phyloP scores from a whole-genome alignment of 2,797 vertebrate species.

The Siniperca obscura region DNA sequence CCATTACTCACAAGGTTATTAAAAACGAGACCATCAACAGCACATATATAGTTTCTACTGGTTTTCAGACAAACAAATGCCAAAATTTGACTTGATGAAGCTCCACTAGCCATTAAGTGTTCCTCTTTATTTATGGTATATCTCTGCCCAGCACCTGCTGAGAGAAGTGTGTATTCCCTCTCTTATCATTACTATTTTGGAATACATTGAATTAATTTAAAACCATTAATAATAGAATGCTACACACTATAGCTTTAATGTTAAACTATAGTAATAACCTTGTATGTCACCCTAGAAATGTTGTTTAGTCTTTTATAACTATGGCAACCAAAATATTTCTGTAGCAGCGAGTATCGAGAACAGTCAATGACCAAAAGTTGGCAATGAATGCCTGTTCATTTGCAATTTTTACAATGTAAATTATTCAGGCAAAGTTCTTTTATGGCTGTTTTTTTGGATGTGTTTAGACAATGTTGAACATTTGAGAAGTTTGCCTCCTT shows the following conservation, averaged over 20 bases:
- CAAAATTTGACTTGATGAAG: not conserved
- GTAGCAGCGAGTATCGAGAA: not conserved
- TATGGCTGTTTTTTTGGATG: not conserved
- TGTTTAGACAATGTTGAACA: not conserved
- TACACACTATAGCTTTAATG: not conserved
- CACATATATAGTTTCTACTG: not conserved
- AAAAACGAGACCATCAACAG: not conserved
- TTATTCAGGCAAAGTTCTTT: not conserved
- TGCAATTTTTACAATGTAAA: not conserved
- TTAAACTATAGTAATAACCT: not conserved
- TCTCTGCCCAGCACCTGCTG: not conserved
- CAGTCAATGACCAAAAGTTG: not conserved
- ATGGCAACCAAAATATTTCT: not conserved
- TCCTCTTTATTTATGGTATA: not conserved
- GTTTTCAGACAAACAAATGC: not conserved
- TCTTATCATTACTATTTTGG: not conserved
- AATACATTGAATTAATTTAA: not conserved
- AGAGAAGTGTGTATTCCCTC: not conserved
- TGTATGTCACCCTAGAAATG: not conserved
- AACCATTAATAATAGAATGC: not conserved
- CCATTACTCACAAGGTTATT: not conserved
- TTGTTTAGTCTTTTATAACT: not conserved
- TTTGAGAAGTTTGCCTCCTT: not conserved
- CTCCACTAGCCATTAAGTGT: not conserved
- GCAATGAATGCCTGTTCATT: not conserved